These are phyloP conservation scores for Phrynocephalus versicolor DNA, from an alignment of 2,113 vertebrate species.

Conservation along the genomic window DNA sequence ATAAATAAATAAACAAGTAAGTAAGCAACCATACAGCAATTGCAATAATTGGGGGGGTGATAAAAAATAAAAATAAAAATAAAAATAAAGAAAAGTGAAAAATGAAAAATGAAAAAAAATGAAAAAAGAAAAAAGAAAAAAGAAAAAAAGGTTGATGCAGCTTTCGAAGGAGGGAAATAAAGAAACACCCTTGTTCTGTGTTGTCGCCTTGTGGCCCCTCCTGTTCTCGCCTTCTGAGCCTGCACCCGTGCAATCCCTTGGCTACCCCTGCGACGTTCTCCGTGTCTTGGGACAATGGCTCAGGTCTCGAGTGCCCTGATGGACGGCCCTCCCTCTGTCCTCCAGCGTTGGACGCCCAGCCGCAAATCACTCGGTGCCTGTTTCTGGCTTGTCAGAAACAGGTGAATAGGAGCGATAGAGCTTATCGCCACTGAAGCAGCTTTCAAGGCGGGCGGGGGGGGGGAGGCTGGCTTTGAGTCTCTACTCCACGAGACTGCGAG, in stretches of 20 bases:
- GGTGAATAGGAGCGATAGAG: background rate
- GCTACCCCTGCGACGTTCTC: background rate
- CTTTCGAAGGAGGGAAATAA: too few species aligned
- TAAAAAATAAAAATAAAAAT: too few species aligned
- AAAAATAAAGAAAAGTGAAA: too few species aligned
- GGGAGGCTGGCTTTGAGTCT: too few species aligned
- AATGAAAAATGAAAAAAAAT: too few species aligned
- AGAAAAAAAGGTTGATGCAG: too few species aligned
- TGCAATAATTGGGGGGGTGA: too few species aligned
- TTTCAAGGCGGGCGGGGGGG: background rate
- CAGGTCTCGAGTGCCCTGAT: background rate
- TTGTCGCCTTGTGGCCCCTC: too few species aligned
- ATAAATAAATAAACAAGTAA: too few species aligned
- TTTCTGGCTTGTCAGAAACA: background rate
- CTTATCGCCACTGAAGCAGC: background rate
- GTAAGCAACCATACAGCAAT: too few species aligned
- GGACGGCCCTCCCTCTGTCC: background rate
- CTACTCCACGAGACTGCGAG: too few species aligned
- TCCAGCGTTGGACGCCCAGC: background rate
- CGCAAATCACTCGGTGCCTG: background rate
- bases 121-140: too few species aligned
- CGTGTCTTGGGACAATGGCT: background rate
- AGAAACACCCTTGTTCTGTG: background rate
- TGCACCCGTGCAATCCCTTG: background rate
- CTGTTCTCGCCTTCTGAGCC: background rate